These are phyloP conservation scores for Philereme vetulata DNA, from an alignment of 2,888 invertebrate genomes.

Conservation along the genomic window DNA sequence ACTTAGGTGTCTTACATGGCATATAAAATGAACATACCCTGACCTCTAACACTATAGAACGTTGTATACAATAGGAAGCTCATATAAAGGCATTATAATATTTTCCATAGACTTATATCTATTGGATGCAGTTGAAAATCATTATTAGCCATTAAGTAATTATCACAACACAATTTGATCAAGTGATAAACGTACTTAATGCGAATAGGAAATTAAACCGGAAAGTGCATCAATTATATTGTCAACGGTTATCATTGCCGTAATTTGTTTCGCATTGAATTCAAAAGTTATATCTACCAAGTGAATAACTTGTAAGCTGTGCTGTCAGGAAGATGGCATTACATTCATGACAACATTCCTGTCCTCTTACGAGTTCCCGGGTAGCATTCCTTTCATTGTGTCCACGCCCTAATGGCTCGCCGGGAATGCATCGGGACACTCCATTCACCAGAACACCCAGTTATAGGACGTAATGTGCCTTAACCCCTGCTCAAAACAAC, in stretches of 20 bases:
- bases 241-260: conserved; percentile 11
- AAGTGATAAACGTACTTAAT: conserved; percentile 34
- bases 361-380: conserved; percentile 50
- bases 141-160: conserved; percentile 43
- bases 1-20: background rate
- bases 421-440: conserved; percentile 61
- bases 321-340: conserved; percentile 53
- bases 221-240: conserved; percentile 34
- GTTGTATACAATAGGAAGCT: conserved; percentile 32
- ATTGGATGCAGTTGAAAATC: conserved; percentile 26
- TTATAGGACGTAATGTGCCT: conserved; percentile 43
- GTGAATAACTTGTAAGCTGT: conserved; percentile 25
- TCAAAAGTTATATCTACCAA: conserved; percentile 15
- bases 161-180: conserved; percentile 38
- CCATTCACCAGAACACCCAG: conserved; percentile 58
- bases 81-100: conserved; percentile 31
- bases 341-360: conserved; percentile 71
- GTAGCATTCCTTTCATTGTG: conserved; percentile 61
- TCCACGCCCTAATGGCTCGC: conserved; percentile 53
- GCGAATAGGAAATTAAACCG: conserved; percentile 43
- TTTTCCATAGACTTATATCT: conserved; percentile 28
- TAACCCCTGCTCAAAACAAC: conserved; percentile 34
- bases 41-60: conserved; percentile 27
- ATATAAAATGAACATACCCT: conserved; percentile 12
- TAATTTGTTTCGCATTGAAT: conserved; percentile 32